Evolutionary conservation across 2,113 vertebrate genomes (phyloP).

Genomic region (Bujurquina vittata): DNA sequence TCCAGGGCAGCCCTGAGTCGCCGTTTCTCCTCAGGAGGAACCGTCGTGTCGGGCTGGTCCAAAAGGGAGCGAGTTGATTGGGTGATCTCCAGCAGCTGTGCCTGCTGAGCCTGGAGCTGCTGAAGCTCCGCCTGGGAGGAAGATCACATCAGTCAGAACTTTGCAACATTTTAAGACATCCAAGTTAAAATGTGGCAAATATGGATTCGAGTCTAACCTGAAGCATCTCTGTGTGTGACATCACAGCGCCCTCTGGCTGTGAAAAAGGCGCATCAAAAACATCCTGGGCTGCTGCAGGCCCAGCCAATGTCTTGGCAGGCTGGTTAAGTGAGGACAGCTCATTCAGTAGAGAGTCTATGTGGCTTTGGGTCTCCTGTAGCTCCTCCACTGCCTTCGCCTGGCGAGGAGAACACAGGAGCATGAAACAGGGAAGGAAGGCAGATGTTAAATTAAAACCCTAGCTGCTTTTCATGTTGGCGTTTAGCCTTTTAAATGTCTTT

Average conservation of each 20-base stretch:
- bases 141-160: neutral
- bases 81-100: conserved; percentile 86
- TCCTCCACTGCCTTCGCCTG: conserved; percentile 92
- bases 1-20: conserved; percentile 81
- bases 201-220: conserved; percentile 79
- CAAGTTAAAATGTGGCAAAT: neutral
- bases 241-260: conserved; percentile 75
- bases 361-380: conserved; percentile 87
- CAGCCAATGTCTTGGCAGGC: conserved; percentile 25
- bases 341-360: conserved; percentile 86
- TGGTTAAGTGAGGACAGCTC: conserved; percentile 70
- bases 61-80: conserved; percentile 88
- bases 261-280: conserved; percentile 36
- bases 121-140: conserved; percentile 83
- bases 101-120: conserved; percentile 92
- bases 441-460: neutral
- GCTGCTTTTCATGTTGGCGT: neutral
- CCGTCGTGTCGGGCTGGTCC: conserved; percentile 84
- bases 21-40: conserved; percentile 82
- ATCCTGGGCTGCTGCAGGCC: neutral
- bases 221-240: conserved; percentile 82
- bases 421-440: neutral
- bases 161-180: neutral
- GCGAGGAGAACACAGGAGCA: neutral
- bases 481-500: neutral